A percentile compares a stretch with the other conserved stretches of the same genome.
These are phyloP conservation scores for Drosophila ananassae DNA, from an alignment of 1,140 invertebrate genomes.

Conservation along the genomic window DNA sequence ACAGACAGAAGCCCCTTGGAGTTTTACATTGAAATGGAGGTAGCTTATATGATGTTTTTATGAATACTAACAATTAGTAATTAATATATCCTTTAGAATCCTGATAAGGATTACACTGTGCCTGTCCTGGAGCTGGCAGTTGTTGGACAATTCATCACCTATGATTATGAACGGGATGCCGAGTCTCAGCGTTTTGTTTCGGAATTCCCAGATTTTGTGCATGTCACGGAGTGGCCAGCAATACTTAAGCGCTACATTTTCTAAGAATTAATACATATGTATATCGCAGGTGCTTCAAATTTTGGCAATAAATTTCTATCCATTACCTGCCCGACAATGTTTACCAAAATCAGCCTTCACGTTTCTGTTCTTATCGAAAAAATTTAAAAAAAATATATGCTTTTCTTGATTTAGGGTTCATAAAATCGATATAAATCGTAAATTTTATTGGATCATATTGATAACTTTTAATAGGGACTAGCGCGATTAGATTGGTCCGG, in stretches of 20 bases:
- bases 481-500: background rate
- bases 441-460: slow-evolving; percentile 1
- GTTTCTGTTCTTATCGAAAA: background rate
- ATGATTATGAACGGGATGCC: slow-evolving; percentile 30
- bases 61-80: background rate
- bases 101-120: slow-evolving; percentile 64
- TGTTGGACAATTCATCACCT: slow-evolving; percentile 39
- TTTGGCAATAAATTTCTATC: slow-evolving; percentile 12
- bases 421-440: slow-evolving; percentile 41
- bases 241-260: slow-evolving; percentile 36
- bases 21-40: slow-evolving; percentile 87
- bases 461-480: slow-evolving; percentile 3
- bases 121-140: slow-evolving; percentile 52
- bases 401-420: slow-evolving; percentile 24
- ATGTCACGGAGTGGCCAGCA: slow-evolving; percentile 41
- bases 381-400: too few relatives aligned
- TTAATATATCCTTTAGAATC: slow-evolving; percentile 55
- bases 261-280: background rate
- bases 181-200: slow-evolving; percentile 14
- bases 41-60: slow-evolving; percentile 60
- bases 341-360: slow-evolving; percentile 1
- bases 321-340: slow-evolving; percentile 23
- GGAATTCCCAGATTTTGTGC: slow-evolving; percentile 25
- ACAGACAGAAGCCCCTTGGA: slow-evolving; percentile 85
- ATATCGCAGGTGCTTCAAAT: background rate